Conservation (phyloP, 1,140 invertebrate genomes). For the Drosophila setifemur region DNA sequence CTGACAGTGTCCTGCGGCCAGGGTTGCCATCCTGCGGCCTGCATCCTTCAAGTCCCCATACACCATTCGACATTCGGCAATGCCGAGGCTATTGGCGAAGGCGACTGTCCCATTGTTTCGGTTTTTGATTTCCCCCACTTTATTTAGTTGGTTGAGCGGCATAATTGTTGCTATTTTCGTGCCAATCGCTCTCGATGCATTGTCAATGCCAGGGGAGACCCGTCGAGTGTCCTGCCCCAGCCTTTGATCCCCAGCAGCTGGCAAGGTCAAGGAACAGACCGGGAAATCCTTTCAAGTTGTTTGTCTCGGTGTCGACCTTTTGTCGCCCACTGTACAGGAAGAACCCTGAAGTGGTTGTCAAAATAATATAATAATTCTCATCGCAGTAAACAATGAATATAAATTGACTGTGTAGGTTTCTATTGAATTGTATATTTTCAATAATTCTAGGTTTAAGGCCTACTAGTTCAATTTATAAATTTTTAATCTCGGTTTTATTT, state of each 20-base stretch:
- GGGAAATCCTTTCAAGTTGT: constrained; percentile 22
- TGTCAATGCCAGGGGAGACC: constrained; percentile 67
- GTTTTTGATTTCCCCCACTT: constrained; percentile 32
- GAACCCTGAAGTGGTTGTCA: neutral
- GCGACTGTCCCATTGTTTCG: constrained; percentile 36
- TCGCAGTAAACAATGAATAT: too few relatives aligned
- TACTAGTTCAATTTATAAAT: too few relatives aligned
- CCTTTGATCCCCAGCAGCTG: constrained; percentile 55
- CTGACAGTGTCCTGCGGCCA: constrained; percentile 26
- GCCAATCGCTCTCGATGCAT: constrained; percentile 64
- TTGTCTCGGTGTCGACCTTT: constrained; percentile 17
- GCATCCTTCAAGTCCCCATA: neutral
- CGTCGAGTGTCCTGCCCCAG: constrained; percentile 27
- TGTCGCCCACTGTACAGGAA: constrained; percentile 29
- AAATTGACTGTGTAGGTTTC: too few relatives aligned
- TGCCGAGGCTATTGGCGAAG: constrained; percentile 65
- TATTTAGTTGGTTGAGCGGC: constrained; percentile 68
- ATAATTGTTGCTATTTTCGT: constrained; percentile 77
- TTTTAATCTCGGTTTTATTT: too few relatives aligned
- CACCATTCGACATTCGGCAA: constrained; percentile 21
- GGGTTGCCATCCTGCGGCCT: constrained; percentile 35
- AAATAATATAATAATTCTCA: neutral
- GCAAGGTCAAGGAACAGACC: constrained; percentile 42
- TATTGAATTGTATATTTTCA: too few relatives aligned
- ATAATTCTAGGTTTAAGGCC: too few relatives aligned